Evolutionary conservation across 2,888 invertebrate genomes (phyloP), one percentile per base, ranked within the genome.

Genomic region (Slavum lentiscoides): DNA sequence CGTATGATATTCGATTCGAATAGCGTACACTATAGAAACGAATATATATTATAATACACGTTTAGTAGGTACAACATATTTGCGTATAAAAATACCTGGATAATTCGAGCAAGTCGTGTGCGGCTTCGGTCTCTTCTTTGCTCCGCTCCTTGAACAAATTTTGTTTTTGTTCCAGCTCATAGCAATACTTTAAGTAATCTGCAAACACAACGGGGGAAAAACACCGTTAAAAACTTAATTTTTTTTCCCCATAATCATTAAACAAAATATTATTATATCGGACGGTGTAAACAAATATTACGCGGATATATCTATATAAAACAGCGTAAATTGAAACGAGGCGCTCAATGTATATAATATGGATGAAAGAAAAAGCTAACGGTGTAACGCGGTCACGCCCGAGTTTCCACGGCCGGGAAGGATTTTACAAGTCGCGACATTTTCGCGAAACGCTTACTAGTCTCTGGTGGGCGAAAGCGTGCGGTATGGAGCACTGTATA

Each of bases 41-140:
- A 30, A 30, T 30, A 30, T 30, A n/a, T n/a, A n/a, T n/a, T n/a
- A n/a, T n/a, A n/a, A n/a, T n/a, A n/a, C n/a, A n/a, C n/a, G n/a
- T n/a, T n/a, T n/a, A n/a, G n/a, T n/a, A n/a, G n/a, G n/a, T n/a
- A n/a, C n/a, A n/a, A n/a, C n/a, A n/a, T n/a, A n/a, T n/a, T n/a
- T n/a, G n/a, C 49, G 49, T 49, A 55, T 58, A 58, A 58, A 19
- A 8, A 39, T 62, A 80, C 93, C 75, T 94, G 93, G 84, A 95
- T 93, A 96, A 89, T 87, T 96, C 95, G 82, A 96, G 89, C 84
- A 96, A 95, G 21, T 95, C 95, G 86, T 94, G 94, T 0, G 95
- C 95, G 55, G 94, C 95, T 88, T 95, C 94, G 15, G 94, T 95
- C 87, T 95, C 95, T 85, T 94, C 95, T 43, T 92, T 91, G 81